Conservation (phyloP, 2,797 vertebrate species). For the Mus caroli region DNA sequence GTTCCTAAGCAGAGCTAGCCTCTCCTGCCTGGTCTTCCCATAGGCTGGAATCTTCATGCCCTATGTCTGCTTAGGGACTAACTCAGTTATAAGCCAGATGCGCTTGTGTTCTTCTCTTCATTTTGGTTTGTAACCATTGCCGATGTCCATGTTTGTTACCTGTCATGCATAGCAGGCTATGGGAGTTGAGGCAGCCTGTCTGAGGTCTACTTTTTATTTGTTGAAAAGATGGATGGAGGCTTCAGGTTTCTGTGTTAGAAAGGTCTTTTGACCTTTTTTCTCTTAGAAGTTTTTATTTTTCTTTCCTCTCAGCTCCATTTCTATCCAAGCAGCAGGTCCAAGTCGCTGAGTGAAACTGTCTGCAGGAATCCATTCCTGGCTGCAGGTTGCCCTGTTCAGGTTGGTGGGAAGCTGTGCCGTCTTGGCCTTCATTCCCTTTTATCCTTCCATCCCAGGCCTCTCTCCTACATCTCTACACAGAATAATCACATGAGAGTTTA, state of each 20-base stretch:
- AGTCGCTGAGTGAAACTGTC: background rate
- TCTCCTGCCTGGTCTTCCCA: constrained; percentile 25
- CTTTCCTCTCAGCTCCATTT: background rate
- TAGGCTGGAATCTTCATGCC: constrained; percentile 14
- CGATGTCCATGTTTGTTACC: background rate
- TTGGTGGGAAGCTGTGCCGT: background rate
- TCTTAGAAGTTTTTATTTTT: background rate
- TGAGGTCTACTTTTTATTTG: background rate
- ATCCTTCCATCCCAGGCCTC: background rate
- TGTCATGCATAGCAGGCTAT: background rate
- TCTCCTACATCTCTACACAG: background rate
- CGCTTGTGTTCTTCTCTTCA: background rate
- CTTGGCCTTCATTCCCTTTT: background rate
- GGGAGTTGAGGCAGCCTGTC: background rate
- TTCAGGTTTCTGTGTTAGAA: constrained; percentile 50
- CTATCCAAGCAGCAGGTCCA: background rate
- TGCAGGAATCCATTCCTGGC: background rate
- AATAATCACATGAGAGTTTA: background rate
- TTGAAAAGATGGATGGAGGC: background rate
- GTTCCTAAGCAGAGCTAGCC: background rate
- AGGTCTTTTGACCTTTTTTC: background rate
- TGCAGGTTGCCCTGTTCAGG: background rate
- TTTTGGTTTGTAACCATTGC: background rate
- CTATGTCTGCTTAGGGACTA: background rate
- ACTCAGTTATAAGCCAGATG: background rate